Percentiles rank a stretch among this genome's conserved stretches.
phyloP scores from a whole-genome alignment of 2,113 vertebrate genomes.

The Muscicapa adusta region DNA sequence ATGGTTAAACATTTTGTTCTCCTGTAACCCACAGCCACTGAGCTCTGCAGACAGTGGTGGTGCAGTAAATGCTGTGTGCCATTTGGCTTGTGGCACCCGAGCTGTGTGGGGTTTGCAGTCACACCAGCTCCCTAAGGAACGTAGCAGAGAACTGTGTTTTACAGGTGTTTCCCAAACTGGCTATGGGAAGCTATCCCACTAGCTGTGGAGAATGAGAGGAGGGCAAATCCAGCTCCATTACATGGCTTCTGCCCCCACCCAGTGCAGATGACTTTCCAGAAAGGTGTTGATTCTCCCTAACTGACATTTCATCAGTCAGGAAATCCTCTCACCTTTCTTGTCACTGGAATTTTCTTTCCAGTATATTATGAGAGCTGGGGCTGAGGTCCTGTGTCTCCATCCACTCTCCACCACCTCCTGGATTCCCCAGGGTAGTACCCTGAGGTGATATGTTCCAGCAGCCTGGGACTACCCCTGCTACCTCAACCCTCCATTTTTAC shows the following conservation, averaged over 20 bases:
- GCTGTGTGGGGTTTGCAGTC: not conserved
- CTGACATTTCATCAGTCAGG: not conserved
- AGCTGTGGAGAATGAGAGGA: not conserved
- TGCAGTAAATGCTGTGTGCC: not conserved
- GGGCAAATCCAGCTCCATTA: not conserved
- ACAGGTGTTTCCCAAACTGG: not conserved
- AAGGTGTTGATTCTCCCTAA: not conserved
- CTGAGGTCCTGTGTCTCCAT: not conserved
- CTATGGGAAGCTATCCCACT: not conserved
- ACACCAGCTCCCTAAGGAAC: not conserved
- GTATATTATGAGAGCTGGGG: not conserved
- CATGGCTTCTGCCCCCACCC: not conserved
- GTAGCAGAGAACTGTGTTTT: not conserved
- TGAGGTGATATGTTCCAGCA: not conserved
- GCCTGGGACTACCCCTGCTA: not conserved
- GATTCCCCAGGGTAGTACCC: not conserved
- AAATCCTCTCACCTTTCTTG: not conserved
- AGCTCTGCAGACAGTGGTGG: accelerated
- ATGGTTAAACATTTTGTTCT: not conserved
- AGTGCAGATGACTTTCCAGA: not conserved
- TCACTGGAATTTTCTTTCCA: not conserved
- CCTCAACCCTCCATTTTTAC: not conserved
- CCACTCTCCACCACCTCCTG: not conserved
- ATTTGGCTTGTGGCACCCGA: not conserved
- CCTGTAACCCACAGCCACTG: not conserved